Base-by-base conservation (phyloP, 2,113 vertebrate genomes). In the Chrysemys picta region DNA sequence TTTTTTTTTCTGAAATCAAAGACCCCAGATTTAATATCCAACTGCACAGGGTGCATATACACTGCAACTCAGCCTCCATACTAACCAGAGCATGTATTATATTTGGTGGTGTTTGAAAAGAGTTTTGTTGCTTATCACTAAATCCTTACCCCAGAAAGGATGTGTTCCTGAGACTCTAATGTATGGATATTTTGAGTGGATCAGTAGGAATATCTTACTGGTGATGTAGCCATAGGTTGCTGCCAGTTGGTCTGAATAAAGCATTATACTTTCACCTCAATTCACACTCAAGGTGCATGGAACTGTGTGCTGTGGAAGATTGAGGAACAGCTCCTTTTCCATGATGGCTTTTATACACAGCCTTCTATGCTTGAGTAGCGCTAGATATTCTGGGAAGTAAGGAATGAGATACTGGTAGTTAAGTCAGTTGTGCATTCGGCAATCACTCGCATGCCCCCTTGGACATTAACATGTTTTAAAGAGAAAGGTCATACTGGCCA, bases 251-350 rank as follows among this genome's bases (percentile, higher is more conserved):
- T 3, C 12, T 52, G 81, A 90, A 80, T 4, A 85, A 83, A 88
- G 81, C 92, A 35, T n/a, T 0, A 5, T 54, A 4, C 62, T 93
- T 86, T 75, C 53, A 22, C 8, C 0, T 65, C 50, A 53, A 93
- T 86, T 90, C 31, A 9, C 1, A 1, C 35, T 53, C 59, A 69
- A 10, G 22, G 72, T n/a, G 88, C 91, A 49, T 29, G 82, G 95
- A 87, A 4, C 38, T 42, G 2, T 1, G 17, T 35, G 38, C 78
- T 69, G 94, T 42, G 47, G 84, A 89, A 56, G 38, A 19, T 0
- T 35, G 93, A 94, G 97, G 95, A 90, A 45, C 54, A 91, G 85
- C 90, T 90, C 49, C 45, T 56, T 86, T 93, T 1, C n/a, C n/a
- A 47, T 27, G 83, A 89, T 21, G 80, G 72, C 93, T 97, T 84